Conservation (phyloP, 37 sponge, comb jelly and placozoan genomes). For the Tethya wilhelma region DNA sequence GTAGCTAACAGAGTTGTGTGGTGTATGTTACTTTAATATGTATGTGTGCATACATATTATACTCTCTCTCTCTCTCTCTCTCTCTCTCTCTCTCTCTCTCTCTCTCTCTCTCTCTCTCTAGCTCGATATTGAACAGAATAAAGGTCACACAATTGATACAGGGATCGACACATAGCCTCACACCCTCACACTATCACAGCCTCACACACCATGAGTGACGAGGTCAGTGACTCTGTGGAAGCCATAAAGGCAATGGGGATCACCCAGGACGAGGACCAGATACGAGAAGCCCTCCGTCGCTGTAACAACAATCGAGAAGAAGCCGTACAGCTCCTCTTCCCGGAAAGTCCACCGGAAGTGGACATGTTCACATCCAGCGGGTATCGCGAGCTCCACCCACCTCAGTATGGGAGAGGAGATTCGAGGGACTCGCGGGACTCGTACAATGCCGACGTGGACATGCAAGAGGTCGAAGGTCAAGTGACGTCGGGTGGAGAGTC, state of each 20-base stretch:
- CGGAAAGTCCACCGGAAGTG: constrained; percentile 27
- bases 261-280: constrained; percentile 39
- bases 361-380: background rate
- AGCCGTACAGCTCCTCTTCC: constrained; percentile 43
- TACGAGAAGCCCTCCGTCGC: constrained; percentile 38
- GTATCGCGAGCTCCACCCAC: background rate
- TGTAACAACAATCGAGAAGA: constrained; percentile 40
- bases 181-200: no score
- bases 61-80: no score
- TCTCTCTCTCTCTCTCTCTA: background rate
- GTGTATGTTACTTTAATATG: no score
- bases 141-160: no score
- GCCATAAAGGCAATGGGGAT: constrained; percentile 51
- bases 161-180: no score
- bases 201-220: background rate
- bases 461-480: constrained; percentile 55
- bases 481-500: constrained; percentile 43
- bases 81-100: no score
- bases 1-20: no score
- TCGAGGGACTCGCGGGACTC: constrained; percentile 12
- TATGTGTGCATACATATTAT: no score
- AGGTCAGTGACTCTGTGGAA: constrained; percentile 22
- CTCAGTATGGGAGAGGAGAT: background rate
- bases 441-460: constrained; percentile 36
- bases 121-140: no score